A percentile compares a stretch with the other conserved stretches of the same genome.
These are phyloP conservation scores for Octodon degus DNA, from an alignment of 2,113 vertebrate species.

Conservation along the genomic window DNA sequence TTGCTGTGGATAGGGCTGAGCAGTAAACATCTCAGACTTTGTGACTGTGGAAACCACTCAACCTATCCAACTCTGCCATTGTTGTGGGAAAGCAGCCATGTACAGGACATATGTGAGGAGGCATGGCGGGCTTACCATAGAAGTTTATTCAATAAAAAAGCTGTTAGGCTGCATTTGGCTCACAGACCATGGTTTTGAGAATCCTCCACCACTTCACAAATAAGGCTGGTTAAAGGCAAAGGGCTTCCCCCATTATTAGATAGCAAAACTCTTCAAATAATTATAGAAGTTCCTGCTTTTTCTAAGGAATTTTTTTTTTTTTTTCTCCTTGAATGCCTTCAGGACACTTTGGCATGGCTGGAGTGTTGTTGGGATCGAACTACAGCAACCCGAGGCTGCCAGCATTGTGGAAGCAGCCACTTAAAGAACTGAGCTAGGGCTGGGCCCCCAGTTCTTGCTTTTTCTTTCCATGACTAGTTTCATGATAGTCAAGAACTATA, in stretches of 20 bases:
- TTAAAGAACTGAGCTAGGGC: no score
- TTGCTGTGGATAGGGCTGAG: neutral
- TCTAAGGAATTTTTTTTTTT: no score
- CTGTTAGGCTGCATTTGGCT: neutral
- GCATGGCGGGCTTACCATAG: neutral
- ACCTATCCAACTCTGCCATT: neutral
- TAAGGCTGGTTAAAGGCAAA: neutral
- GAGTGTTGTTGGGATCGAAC: no score
- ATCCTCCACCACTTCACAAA: neutral
- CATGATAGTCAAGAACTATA: neutral
- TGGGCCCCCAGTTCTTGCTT: neutral
- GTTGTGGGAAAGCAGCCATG: neutral
- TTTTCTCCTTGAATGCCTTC: no score
- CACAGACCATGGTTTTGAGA: neutral
- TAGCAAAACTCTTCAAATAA: conserved; percentile 32
- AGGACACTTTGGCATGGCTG: no score
- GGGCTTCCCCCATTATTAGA: neutral
- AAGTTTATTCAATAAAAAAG: neutral
- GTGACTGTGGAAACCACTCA: neutral
- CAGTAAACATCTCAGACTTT: conserved; percentile 7
- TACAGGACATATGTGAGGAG: neutral
- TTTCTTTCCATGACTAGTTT: neutral
- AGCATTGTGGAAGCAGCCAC: no score
- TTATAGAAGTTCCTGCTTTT: neutral
- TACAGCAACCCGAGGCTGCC: no score